Base-by-base conservation (phyloP, 2,797 vertebrate genomes). In the Merluccius polli region DNA sequence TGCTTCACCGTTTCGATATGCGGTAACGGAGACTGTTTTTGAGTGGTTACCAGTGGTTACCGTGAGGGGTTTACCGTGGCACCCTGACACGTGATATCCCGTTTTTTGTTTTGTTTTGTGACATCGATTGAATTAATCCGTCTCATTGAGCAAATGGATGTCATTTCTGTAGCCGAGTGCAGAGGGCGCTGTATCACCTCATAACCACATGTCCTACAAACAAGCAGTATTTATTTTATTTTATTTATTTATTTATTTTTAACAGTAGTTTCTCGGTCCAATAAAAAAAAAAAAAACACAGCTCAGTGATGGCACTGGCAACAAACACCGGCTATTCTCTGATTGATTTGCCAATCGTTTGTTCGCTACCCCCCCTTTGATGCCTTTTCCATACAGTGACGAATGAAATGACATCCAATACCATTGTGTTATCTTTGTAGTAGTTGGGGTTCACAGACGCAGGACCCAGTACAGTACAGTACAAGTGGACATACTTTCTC, bases 161-260 rank as follows among this genome's bases (percentile, higher is more conserved):
- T 21, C 73, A 36, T 87, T 65, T 74, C 27, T 0, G 18, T 3
- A 4, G 0, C 0, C 21, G 8, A 76, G 84, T 81, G 84, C 18
- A 89, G 93, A 87, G 89, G 90, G 89, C 91, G 88, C 90, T 91
- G 87, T 77, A 65, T 70, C 77, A 0, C 84, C 82, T 33, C 74
- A 73, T 82, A 75, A 73, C 52, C 12, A 59, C 21, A 65, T 65
- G 59, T 27, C 27, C 2, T 13, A 65, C n/a, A 65, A 24, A 27
- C 59, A 65, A 2, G n/a, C n/a, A 27, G 59, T 65, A n/a, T 65
- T 27, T 16, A 4, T 41, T 41, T 41, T 41, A n/a, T n/a, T n/a
- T n/a, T n/a, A n/a, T n/a, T n/a, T 65, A n/a, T 65, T 27, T 16
- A 4, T 41, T 41, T 41, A 4, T 41, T 18, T 59, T 52, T n/a